Base-by-base conservation (phyloP, 1,140 invertebrate species). In the Drosophila biarmipes region DNA sequence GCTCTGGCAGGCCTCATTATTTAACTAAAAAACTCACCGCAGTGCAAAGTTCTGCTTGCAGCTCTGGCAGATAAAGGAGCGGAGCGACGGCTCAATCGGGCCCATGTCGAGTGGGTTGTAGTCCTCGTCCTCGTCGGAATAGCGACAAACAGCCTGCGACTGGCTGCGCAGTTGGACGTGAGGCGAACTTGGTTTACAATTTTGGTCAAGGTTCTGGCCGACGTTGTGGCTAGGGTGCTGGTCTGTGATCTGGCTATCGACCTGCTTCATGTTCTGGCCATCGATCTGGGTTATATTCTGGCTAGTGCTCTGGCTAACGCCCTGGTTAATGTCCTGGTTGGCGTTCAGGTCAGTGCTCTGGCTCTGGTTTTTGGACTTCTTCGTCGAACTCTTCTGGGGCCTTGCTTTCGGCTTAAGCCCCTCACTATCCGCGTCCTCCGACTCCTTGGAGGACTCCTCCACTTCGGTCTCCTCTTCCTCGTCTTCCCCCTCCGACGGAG, bases 11-110 rank as follows among this genome's bases (percentile, higher is more conserved):
- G 24, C 24, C 24, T 24, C 24, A 24, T 24, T 24, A 24, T 24
- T 24, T 24, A 24, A 24, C 5, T 24, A 24, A 24, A 24, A 8
- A 42, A 59, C 56, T 19, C 14, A 73, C 69, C 66, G 69, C 10
- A 58, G 4, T 0, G 7, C 6, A 53, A 73, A 73, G 10, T n/a
- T n/a, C 35, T 27, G 2, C 12, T 4, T 2, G 46, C 69, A 73
- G 11, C 3, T 5, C 1, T 8, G 68, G 15, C 68, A 72, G 3
- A 10, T 1, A 17, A 37, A 72, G 0, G 6, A n/a, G 2, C 67
- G 51, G 6, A 21, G 4, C 1, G 10, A 12, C 2, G 14, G 14
- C 4, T 31, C 12, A 10, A 12, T n/a, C 2, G 0, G 2, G 4
- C 14, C n/a, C 45, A 11, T 0, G 8, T 6, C 11, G 1, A 1